Percentiles rank a stretch among this genome's conserved stretches.
Conservation (phyloP, 2,113 vertebrate species). For the Alethe castanea region DNA sequence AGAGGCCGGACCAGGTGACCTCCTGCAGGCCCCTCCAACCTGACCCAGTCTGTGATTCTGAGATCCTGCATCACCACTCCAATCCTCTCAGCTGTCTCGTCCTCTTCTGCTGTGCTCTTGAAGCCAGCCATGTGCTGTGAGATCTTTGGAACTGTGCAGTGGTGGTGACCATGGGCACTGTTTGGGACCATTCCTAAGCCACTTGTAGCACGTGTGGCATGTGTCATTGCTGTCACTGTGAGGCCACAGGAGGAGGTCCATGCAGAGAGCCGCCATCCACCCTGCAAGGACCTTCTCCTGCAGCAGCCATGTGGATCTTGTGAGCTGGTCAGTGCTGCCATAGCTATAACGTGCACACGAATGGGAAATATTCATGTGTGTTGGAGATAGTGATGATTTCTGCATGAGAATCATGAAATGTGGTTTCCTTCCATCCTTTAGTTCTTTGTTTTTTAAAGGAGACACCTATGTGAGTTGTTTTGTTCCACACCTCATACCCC, state of each 20-base stretch:
- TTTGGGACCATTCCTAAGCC: background rate
- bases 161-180: rapidly evolving
- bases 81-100: background rate
- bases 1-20: background rate
- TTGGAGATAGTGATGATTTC: background rate
- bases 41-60: background rate
- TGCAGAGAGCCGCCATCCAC: background rate
- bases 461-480: background rate
- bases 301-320: rapidly evolving
- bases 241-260: background rate
- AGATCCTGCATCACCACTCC: background rate
- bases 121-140: rapidly evolving
- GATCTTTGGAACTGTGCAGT: background rate
- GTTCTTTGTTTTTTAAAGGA: background rate
- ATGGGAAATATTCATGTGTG: background rate
- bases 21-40: background rate
- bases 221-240: rapidly evolving
- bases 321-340: background rate
- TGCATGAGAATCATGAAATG: background rate
- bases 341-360: rapidly evolving
- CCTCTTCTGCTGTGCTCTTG: background rate
- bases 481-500: background rate
- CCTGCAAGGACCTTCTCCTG: background rate
- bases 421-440: background rate
- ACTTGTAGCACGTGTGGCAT: rapidly evolving